phyloP scores from a whole-genome alignment of 2,888 invertebrate genomes.

The Brenthis ino region DNA sequence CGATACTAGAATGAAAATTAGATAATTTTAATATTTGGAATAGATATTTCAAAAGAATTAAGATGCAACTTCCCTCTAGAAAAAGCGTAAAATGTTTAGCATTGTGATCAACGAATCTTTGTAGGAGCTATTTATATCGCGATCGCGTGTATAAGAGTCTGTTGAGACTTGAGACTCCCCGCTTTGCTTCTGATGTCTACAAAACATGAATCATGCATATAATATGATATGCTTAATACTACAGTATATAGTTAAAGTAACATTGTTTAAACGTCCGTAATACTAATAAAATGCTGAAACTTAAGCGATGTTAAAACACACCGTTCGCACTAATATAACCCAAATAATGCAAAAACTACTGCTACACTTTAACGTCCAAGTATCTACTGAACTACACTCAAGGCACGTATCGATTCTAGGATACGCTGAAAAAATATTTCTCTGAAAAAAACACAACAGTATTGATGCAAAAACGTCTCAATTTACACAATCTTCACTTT shows the following conservation, averaged over 20 bases:
- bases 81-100: background rate
- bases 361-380: constrained; percentile 44
- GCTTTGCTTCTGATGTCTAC: background rate
- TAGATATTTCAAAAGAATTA: background rate
- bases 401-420: constrained; percentile 73
- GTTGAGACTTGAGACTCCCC: background rate
- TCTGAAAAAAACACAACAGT: constrained; percentile 58
- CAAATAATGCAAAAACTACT: constrained; percentile 43
- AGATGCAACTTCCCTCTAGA: constrained; percentile 5
- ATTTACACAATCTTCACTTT: constrained; percentile 49
- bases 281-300: constrained; percentile 72
- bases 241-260: constrained; percentile 50
- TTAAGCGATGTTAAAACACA: constrained; percentile 58
- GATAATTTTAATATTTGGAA: background rate
- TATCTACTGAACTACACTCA: constrained; percentile 55
- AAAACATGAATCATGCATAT: constrained; percentile 17
- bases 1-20: background rate
- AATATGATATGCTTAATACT: constrained; percentile 59
- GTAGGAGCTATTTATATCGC: constrained; percentile 12
- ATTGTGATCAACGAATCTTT: constrained; percentile 9
- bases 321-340: constrained; percentile 39
- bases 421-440: constrained; percentile 77
- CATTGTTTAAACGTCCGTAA: constrained; percentile 51
- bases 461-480: constrained; percentile 29
- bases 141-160: background rate